Evolutionary conservation across 2,797 vertebrate species (phyloP).

Genomic region (Acrossocheilus fasciatus): DNA sequence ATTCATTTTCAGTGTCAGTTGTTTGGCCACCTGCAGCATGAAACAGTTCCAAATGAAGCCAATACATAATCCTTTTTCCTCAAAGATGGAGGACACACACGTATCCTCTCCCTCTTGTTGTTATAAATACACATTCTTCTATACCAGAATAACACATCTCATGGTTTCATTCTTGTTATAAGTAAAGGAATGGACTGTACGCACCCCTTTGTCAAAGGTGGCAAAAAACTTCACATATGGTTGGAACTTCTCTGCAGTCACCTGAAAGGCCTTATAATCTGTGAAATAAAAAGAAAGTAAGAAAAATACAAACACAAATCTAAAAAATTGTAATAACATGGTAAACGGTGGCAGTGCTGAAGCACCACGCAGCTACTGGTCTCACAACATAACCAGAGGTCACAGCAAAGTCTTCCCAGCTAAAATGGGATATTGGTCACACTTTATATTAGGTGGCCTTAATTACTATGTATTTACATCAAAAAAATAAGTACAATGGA

Average conservation of each 20-base stretch:
- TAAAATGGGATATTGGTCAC: slow-evolving; percentile 57
- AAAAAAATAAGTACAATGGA: too few species aligned
- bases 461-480: too few species aligned
- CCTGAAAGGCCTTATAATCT: slow-evolving; percentile 95
- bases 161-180: not conserved
- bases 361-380: slow-evolving; percentile 11
- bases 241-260: slow-evolving; percentile 93
- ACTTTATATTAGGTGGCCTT: too few species aligned
- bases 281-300: slow-evolving; percentile 56
- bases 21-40: slow-evolving; percentile 89
- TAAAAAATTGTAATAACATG: slow-evolving; percentile 20
- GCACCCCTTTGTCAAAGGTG: slow-evolving; percentile 96
- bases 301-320: not conserved
- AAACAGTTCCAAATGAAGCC: not conserved
- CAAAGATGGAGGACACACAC: slow-evolving; percentile 16
- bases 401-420: slow-evolving; percentile 62
- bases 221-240: slow-evolving; percentile 97
- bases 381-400: slow-evolving; percentile 66
- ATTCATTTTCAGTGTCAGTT: slow-evolving; percentile 95
- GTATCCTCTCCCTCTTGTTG: not conserved
- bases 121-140: slow-evolving; percentile 1
- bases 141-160: not conserved
- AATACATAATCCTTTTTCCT: slow-evolving; percentile 23
- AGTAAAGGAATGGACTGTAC: slow-evolving; percentile 63
- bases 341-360: slow-evolving; percentile 4